These are phyloP conservation scores for Rattus norvegicus DNA, from an alignment of 2,113 vertebrate genomes.

Conservation along the genomic window GRCr8 NC_086023.1:70691501-70692000, in stretches of 20 bases:
- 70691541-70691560: neutral
- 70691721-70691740: neutral
- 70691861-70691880: neutral
- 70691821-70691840: too few species aligned
- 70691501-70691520: neutral
- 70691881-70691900: neutral
- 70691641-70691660: too few species aligned
- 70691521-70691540: neutral
- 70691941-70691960: neutral
- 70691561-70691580: too few species aligned
- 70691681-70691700: neutral
- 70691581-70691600: neutral
- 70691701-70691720: neutral
- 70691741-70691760: neutral
- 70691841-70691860: neutral
- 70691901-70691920: neutral
- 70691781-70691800: neutral
- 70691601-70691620: neutral
- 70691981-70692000: neutral
- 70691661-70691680: too few species aligned
- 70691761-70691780: neutral
- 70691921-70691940: neutral
- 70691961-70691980: neutral
- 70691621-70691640: neutral
- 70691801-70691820: neutral